These are phyloP conservation scores for Lithophane ornitopus DNA, from an alignment of 2,888 invertebrate genomes.

Conservation along the genomic window DNA sequence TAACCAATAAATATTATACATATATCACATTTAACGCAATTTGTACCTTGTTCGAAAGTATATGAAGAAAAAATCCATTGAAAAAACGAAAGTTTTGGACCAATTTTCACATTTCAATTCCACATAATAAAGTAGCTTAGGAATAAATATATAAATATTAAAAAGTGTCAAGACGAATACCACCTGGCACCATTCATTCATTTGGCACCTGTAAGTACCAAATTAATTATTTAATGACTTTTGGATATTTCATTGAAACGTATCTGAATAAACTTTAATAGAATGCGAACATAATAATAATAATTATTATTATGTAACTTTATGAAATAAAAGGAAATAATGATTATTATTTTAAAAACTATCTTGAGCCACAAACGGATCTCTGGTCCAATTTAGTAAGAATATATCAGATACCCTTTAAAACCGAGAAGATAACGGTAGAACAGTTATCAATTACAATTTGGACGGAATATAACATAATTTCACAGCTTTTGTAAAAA, in stretches of 20 bases:
- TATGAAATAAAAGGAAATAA: too few species aligned
- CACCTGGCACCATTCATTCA: too few species aligned
- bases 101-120: not conserved
- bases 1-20: conserved; percentile 72
- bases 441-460: not conserved
- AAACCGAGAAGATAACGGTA: not conserved
- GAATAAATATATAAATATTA: not conserved
- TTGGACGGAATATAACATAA: conserved; percentile 8
- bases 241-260: not conserved
- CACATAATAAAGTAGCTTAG: not conserved
- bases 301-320: too few species aligned
- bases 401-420: not conserved
- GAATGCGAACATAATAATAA: not conserved
- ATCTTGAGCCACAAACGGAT: not conserved
- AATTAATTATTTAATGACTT: not conserved
- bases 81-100: conserved; percentile 1
- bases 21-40: conserved; percentile 82
- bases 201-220: not conserved
- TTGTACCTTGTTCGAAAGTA: conserved; percentile 78
- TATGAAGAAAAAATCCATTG: conserved; percentile 37
- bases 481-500: conserved; percentile 1
- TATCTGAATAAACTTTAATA: not conserved
- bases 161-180: not conserved
- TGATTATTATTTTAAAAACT: not conserved
- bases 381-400: not conserved